Evolutionary conservation across 92 coral and sea anemone genomes (phyloP), one percentile per base, ranked within the genome.

Genomic region (Isaurus tuberculatus): DNA sequence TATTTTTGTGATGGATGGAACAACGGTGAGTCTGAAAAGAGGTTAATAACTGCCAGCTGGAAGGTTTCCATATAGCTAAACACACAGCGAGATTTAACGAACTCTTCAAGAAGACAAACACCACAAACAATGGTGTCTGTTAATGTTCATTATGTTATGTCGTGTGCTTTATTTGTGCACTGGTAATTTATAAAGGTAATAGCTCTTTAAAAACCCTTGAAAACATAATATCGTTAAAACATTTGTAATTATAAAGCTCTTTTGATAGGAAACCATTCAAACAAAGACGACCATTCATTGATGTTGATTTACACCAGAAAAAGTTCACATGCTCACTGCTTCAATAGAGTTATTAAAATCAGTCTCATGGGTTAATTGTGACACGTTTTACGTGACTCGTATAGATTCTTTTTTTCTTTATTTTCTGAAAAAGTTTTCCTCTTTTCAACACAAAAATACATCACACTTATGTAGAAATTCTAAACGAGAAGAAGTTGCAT

Each of bases 21-120:
- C 31, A 69, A 68, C 29, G 29, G 28, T 5, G 22, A 63, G 32
- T 63, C 74, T 34, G 28, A 69, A 69, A 69, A 37, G 33, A 70
- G 4, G 32, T 40, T 40, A 72, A 72, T 43, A 72, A 42, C 23
- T 43, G 36, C 36, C 78, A 72, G 57, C 78, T 72, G 78, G 10
- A 7, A 6, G 22, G 20, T 72, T 72, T 72, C 58, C 57, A 22
- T 44, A 5, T n/a, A n/a, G 8, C 34, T 37, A 42, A 72, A 72
- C 19, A 72, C 32, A 10, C 60, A 13, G 51, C 3, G 23, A 20
- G 58, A 43, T 72, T 53, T n/a, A 72, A 43, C 34, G 32, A 72
- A 55, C 78, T 19, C 61, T 26, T 42, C 61, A 26, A 43, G 19
- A 26, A 72, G 22, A 44, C 78, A 72, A 72, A 44, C 58, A 72